Base-by-base conservation (phyloP, 2,888 invertebrate genomes). In the Campoplex nolae region DNA sequence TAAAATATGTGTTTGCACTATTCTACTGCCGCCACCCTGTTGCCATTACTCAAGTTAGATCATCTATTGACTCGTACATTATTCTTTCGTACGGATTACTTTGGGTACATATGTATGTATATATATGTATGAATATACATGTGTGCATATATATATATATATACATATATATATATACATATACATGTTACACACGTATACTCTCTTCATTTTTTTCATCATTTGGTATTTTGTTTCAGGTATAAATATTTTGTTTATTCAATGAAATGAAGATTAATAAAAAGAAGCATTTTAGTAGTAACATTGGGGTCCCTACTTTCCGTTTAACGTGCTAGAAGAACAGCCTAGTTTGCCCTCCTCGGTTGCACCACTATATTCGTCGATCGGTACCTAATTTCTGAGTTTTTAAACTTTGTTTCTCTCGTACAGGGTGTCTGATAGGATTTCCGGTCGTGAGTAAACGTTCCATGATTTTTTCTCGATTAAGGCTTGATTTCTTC, bases 251-350 rank as follows among this genome's bases (percentile, higher is more conserved):
- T 48, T 23, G 3, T 58, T 65, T 45, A 16, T 56, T 91, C 90
- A 91, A 48, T 80, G 54, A 71, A 86, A 77, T 45, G 58, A 83
- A 71, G 84, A 83, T 32, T 16, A 82, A 74, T 73, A 73, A 84
- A 85, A 87, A 87, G 82, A 88, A 92, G 92, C 91, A 92, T 92
- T 92, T 92, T 90, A 91, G 90, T 86, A 92, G 90, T 92, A 92
- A 93, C 93, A 94, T 93, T 94, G 93, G 92, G 94, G 95, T 94
- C 93, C 95, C 94, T 95, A 95, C 95, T 95, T 95, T 95, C 95
- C 94, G 93, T 95, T 95, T 94, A 90, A 93, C 95, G 96, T 96
- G 96, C 96, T 96, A 96, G 96, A 96, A 96, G 96, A 96, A 96
- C 96, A 96, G 96, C 96, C 95, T 95, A 95, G 95, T 93, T 95